These are phyloP conservation scores for Australoheros facetus DNA, from an alignment of 2,797 vertebrate genomes.

Conservation along the genomic window DNA sequence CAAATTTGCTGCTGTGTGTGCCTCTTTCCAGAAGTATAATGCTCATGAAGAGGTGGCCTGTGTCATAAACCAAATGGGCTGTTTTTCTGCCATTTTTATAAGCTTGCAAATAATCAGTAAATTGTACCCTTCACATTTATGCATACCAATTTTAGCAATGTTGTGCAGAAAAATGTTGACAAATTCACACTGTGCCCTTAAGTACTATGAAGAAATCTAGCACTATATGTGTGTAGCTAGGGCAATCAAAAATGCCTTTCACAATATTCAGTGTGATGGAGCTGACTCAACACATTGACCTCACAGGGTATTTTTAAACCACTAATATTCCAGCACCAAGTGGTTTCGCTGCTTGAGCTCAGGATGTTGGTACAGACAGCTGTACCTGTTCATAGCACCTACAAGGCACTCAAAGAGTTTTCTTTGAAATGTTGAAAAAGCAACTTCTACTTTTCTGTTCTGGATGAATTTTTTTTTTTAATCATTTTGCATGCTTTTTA, in stretches of 20 bases:
- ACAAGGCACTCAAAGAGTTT: constrained; percentile 8
- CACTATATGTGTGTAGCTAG: not conserved
- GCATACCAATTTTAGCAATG: not conserved
- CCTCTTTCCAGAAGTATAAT: constrained; percentile 14
- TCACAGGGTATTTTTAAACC: constrained; percentile 21
- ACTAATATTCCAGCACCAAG: not conserved
- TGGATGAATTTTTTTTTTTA: not conserved
- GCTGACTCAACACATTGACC: constrained; percentile 24
- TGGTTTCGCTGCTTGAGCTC: constrained; percentile 14
- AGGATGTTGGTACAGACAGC: not conserved
- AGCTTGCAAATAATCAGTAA: constrained; percentile 10
- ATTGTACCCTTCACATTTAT: not conserved
- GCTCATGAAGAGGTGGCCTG: not conserved
- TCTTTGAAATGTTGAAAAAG: not conserved
- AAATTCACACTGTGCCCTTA: not conserved
- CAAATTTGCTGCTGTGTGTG: constrained; percentile 15
- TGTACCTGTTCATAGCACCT: not conserved
- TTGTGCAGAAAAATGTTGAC: not conserved
- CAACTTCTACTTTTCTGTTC: not conserved
- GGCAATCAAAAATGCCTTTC: constrained; percentile 9
- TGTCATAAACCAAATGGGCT: not conserved
- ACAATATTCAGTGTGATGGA: not conserved
- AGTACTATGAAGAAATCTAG: not conserved
- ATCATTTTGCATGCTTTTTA: not conserved
- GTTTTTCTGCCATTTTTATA: constrained; percentile 11